These are phyloP conservation scores for Corythoichthys haematopterus DNA, from an alignment of 2,113 vertebrate species.

Conservation along the genomic window DNA sequence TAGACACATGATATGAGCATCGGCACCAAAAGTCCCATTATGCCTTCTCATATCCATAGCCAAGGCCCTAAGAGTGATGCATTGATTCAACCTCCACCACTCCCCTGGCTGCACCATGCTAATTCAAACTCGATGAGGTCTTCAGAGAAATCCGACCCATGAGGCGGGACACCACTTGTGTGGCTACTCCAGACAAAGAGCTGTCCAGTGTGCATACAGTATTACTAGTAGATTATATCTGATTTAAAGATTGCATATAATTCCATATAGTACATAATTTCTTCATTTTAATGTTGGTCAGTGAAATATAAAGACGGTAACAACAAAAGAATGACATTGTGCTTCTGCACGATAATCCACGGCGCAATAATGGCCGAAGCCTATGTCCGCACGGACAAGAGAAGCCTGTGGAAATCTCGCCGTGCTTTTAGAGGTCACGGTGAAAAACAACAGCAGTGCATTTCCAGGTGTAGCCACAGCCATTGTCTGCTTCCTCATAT, in stretches of 20 bases:
- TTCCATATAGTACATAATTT: not conserved
- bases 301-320: not conserved
- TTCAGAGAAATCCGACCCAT: slow-evolving; percentile 66
- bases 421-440: slow-evolving; percentile 68
- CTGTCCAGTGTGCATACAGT: slow-evolving; percentile 5
- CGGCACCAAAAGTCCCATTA: slow-evolving; percentile 56
- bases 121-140: slow-evolving; percentile 62
- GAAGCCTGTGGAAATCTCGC: slow-evolving; percentile 56
- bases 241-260: not conserved
- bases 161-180: slow-evolving; percentile 47
- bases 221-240: not conserved
- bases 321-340: not conserved
- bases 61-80: slow-evolving; percentile 71
- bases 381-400: not conserved
- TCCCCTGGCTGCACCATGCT: slow-evolving; percentile 65
- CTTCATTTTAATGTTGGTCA: not conserved
- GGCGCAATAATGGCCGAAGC: slow-evolving; percentile 13
- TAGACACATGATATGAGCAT: slow-evolving; percentile 62
- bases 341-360: not conserved
- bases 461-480: slow-evolving; percentile 70
- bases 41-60: slow-evolving; percentile 61
- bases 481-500: slow-evolving; percentile 69
- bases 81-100: slow-evolving; percentile 73
- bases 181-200: slow-evolving; percentile 52
- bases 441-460: slow-evolving; percentile 72